Base-by-base conservation (phyloP, 2,113 vertebrate species). In the Nicator chloris region DNA sequence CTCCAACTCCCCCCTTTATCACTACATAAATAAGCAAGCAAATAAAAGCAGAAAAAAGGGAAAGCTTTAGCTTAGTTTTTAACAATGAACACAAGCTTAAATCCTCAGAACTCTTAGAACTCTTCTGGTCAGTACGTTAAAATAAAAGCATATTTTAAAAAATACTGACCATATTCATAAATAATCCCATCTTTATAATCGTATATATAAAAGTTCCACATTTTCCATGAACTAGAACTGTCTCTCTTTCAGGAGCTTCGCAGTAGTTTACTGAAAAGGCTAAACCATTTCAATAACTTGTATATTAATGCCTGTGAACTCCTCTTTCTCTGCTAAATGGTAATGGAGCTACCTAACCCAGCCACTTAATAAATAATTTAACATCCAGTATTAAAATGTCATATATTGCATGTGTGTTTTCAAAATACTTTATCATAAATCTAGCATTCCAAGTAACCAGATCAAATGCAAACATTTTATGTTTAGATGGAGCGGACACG, bases 81-180 rank as follows among this genome's bases (percentile, higher is more conserved):
- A 89, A 88, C 84, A n/a, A 64, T 18, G n/a, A 82, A 26, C 30
- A 11, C 2, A 76, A 91, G 56, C 61, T 95, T 88, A 95, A 91
- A 82, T 17, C 15, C 31, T 49, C 54, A 31, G 39, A 82, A 66
- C 18, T 39, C 33, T 44, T 28, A 31, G 11, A 86, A 63, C 3
- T 68, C 59, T 94, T 64, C 86, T 93, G 81, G 59, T 91, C 61
- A 70, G 50, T 68, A 64, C 17, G 42, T n/a, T 75, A 92, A 95
- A 97, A 96, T 64, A 93, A 71, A 95, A 68, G 3, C 4, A 11
- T 68, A 47, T 69, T 95, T 97, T 28, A 86, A 93, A 96, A 96
- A 94, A 81, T 40, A 72, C 27, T 75, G 71, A 93, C 63, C 40
- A 50, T 76, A 93, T 93, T 89, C 35, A 94, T 51, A 73, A 85